These are phyloP conservation scores for Brachypodius melanocephalos DNA, from an alignment of 2,113 vertebrate species.

Conservation along the genomic window DNA sequence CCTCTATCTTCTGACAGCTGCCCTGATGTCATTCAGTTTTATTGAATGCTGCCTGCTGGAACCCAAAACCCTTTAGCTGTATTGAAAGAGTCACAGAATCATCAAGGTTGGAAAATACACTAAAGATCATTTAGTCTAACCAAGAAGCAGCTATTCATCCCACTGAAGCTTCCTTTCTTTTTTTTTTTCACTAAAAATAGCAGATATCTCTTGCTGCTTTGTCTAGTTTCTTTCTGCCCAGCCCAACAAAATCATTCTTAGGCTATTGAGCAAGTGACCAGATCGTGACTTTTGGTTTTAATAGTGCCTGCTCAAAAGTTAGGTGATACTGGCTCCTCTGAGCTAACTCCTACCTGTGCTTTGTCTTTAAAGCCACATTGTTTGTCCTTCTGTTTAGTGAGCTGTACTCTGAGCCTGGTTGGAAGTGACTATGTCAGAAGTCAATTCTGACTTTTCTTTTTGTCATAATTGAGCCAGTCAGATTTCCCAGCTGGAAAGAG, in stretches of 20 bases:
- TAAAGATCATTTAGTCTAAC: not conserved
- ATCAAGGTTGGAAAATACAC: not conserved
- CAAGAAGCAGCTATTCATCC: not conserved
- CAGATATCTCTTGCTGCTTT: not conserved
- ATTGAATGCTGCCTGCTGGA: not conserved
- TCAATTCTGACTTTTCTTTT: not conserved
- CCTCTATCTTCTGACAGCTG: not conserved
- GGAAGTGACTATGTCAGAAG: not conserved
- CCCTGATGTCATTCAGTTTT: not conserved
- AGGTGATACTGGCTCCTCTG: not conserved
- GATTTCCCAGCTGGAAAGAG: not conserved
- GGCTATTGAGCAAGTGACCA: not conserved
- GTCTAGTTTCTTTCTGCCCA: not conserved
- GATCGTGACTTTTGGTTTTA: not conserved
- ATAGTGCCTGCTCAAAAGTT: not conserved
- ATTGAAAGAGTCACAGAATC: not conserved
- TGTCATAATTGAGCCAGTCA: not conserved
- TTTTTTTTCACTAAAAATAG: not conserved
- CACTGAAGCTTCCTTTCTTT: not conserved
- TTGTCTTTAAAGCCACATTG: not conserved
- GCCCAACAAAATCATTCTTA: not conserved
- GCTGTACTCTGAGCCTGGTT: not conserved
- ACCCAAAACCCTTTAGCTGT: not conserved
- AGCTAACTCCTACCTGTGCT: not conserved
- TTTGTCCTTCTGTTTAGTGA: not conserved